These are phyloP conservation scores for Eudorcas thomsonii DNA, from an alignment of 2,113 vertebrate species.

Conservation along the genomic window DNA sequence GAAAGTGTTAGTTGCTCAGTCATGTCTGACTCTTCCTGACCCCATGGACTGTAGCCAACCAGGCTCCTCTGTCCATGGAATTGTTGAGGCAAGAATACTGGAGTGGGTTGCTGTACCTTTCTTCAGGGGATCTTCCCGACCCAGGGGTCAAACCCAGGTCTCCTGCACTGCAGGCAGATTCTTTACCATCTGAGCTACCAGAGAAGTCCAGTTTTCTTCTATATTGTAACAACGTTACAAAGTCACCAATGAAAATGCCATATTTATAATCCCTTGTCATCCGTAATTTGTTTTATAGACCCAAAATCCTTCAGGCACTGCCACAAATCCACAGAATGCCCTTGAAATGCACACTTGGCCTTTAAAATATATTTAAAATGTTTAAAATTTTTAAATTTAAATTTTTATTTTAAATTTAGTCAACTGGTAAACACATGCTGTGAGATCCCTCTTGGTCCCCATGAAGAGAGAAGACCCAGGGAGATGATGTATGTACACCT, in stretches of 20 bases:
- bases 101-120: neutral
- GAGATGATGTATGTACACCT: neutral
- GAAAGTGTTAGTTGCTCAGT: neutral
- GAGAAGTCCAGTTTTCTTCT: neutral
- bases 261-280: slow-evolving; percentile 45
- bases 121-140: neutral
- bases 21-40: fast-evolving
- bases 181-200: neutral
- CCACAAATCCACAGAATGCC: slow-evolving; percentile 4
- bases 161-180: neutral
- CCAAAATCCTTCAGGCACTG: neutral
- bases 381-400: no score
- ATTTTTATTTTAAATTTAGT: no score
- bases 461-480: neutral
- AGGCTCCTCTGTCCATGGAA: neutral
- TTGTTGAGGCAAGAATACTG: neutral
- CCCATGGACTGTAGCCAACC: neutral
- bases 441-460: neutral
- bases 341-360: slow-evolving; percentile 41
- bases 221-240: neutral
- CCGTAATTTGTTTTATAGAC: slow-evolving; percentile 22
- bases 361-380: slow-evolving; percentile 17
- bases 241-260: slow-evolving; percentile 29
- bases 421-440: neutral
- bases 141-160: neutral